phyloP scores from a whole-genome alignment of 2,113 vertebrate genomes.

The Hymenochirus boettgeri region DNA sequence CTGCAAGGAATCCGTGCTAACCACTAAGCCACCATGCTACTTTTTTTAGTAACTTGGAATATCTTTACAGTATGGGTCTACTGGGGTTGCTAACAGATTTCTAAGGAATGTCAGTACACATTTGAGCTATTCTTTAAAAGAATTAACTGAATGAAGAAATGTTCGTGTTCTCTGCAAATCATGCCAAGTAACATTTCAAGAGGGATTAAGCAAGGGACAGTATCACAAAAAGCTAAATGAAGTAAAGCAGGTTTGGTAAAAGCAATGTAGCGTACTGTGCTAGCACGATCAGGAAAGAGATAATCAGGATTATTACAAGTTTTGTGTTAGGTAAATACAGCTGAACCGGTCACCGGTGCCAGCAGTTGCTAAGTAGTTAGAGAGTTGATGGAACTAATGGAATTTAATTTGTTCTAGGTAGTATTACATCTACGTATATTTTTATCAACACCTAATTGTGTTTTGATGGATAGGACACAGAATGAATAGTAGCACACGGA shows the following conservation, averaged over 20 bases:
- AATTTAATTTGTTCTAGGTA: constrained; percentile 17
- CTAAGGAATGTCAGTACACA: constrained; percentile 4
- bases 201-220: constrained; percentile 26
- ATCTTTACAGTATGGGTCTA: neutral
- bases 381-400: constrained; percentile 28
- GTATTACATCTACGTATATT: constrained; percentile 12
- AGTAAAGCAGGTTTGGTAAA: constrained; percentile 19
- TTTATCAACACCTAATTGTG: neutral
- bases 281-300: constrained; percentile 18
- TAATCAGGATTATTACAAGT: constrained; percentile 32
- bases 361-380: constrained; percentile 7
- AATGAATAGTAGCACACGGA: no score
- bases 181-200: constrained; percentile 29
- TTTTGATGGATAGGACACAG: neutral
- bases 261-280: constrained; percentile 13
- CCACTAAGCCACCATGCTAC: no score
- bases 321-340: constrained; percentile 30
- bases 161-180: neutral
- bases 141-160: neutral
- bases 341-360: constrained; percentile 23
- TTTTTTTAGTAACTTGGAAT: no score
- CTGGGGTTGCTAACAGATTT: constrained; percentile 1
- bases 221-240: constrained; percentile 30
- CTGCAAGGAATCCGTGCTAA: no score
- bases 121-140: neutral